phyloP scores from a whole-genome alignment of 2,797 vertebrate genomes.

The Rhabdomys pumilio region DNA sequence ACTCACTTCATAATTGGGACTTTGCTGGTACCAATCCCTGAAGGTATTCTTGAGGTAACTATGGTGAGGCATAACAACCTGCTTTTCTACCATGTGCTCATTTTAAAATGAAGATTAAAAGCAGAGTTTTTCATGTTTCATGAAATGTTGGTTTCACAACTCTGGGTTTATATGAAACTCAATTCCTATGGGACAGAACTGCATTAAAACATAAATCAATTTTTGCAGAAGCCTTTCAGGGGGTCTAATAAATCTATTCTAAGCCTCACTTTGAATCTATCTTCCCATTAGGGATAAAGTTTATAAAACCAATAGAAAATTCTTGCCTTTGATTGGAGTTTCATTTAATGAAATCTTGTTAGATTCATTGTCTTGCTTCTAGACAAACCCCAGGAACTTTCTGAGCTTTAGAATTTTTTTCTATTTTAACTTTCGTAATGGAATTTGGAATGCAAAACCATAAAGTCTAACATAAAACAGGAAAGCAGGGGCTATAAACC shows the following conservation, averaged over 20 bases:
- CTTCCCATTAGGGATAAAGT: slow-evolving; percentile 47
- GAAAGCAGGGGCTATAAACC: background rate
- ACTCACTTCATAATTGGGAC: slow-evolving; percentile 30
- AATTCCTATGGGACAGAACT: slow-evolving; percentile 50
- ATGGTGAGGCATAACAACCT: slow-evolving; percentile 19
- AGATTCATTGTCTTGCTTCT: slow-evolving; percentile 29
- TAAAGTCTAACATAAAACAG: slow-evolving; percentile 65
- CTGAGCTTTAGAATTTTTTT: slow-evolving; percentile 53
- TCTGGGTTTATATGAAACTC: slow-evolving; percentile 48
- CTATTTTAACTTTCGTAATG: slow-evolving; percentile 49
- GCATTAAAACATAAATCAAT: slow-evolving; percentile 53
- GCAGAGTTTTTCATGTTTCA: slow-evolving; percentile 36
- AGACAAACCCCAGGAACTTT: slow-evolving; percentile 63
- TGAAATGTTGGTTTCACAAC: slow-evolving; percentile 60
- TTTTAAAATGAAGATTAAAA: slow-evolving; percentile 66
- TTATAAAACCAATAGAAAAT: slow-evolving; percentile 41
- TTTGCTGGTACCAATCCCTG: slow-evolving; percentile 24
- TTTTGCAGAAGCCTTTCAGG: slow-evolving; percentile 63
- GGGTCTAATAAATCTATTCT: slow-evolving; percentile 41
- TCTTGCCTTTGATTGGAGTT: slow-evolving; percentile 52
- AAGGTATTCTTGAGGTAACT: slow-evolving; percentile 46
- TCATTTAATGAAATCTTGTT: slow-evolving; percentile 44
- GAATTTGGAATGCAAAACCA: slow-evolving; percentile 56
- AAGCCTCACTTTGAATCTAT: slow-evolving; percentile 20
- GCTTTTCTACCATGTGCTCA: slow-evolving; percentile 28